Evolutionary conservation across 2,888 invertebrate genomes (phyloP), one percentile per base, ranked within the genome.

Genomic region (Microdon myrmicae): DNA sequence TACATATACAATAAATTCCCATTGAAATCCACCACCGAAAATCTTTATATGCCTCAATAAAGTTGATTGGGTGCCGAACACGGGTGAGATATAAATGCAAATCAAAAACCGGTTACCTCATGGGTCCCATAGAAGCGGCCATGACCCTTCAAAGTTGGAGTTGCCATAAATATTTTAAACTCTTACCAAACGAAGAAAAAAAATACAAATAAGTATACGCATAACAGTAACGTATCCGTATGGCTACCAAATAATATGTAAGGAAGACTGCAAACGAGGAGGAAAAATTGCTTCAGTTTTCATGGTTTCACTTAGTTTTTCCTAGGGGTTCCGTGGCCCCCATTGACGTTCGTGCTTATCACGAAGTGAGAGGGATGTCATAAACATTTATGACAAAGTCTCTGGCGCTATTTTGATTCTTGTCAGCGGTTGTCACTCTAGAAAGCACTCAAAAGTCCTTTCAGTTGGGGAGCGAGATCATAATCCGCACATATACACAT

Each of bases 311-410:
- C 31, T 6, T 31, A 5, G 12, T 31, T 8, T 8, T 31, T 5
- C 7, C 16, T 13, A 7, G 13, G 8, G 12, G 13, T 8, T 8
- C 16, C 8, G 6, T 25, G 12, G 25, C n/a, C n/a, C 25, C 38
- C 10, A 3, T 9, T 12, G 20, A 20, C 34, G 22, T 17, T 20
- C 17, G 39, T 47, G 54, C 45, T 45, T 55, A 55, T 55, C 39
- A 47, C 54, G 47, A 45, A 55, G 37, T 54, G 54, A 45, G 54
- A 38, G 31, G 37, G 29, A 55, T 45, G 45, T 47, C 54, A 47
- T 55, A 55, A 55, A 55, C 54, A 55, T 55, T 55, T 55, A 55
- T 55, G 54, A 55, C 54, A 55, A 44, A 45, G 54, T 39, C 54
- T 38, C 44, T 25, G 26, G n/a, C 28, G 54, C 45, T 44, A 47